Evolutionary conservation across 2,888 invertebrate genomes (phyloP), one percentile per base, ranked within the genome.

Genomic region (Alentia gelatinosa): DNA sequence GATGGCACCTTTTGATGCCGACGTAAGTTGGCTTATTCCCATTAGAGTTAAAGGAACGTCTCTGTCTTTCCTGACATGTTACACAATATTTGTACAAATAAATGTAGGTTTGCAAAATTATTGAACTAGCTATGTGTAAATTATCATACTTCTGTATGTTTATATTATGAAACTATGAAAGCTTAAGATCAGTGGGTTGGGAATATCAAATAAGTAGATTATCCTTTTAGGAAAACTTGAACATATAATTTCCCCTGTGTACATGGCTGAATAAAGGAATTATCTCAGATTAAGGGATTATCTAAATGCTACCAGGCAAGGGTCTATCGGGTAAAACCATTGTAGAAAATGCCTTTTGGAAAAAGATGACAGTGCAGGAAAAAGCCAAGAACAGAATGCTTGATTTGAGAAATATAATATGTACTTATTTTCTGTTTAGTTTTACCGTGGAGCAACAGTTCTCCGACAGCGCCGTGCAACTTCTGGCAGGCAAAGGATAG

Each of bases 371-470:
- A 19, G 9, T 12, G 47, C 47, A 47, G 7, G 47, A 47, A 12
- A 19, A 47, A 7, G 9, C 7, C 19, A 7, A 12, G 47, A 19
- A 7, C 19, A 12, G 19, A 47, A 12, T 7, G 9, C 7, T 47
- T 47, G 7, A 47, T 47, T 7, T 47, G 19, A 12, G 9, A 12
- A 47, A 47, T 12, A 19, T 47, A 47, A 12, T 12, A 12, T 47
- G 47, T 12, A 7, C n/a, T 3, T n/a, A n/a, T 68, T 30, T 26
- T 68, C 63, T 12, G 96, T 96, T 91, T 96, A 98, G 97, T 97
- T 98, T 97, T 98, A 97, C 98, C 98, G 0, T 98, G 98, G 98
- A 96, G 92, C 40, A 98, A 98, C 95, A 95, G 95, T 1, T 97
- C 97, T 39, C 97, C 97, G 0, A 94, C 96, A 94, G 97, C 97